A percentile compares a stretch with the other conserved stretches of the same genome.
Conservation (phyloP, 2,888 invertebrate genomes). For the Agrochola circellaris region DNA sequence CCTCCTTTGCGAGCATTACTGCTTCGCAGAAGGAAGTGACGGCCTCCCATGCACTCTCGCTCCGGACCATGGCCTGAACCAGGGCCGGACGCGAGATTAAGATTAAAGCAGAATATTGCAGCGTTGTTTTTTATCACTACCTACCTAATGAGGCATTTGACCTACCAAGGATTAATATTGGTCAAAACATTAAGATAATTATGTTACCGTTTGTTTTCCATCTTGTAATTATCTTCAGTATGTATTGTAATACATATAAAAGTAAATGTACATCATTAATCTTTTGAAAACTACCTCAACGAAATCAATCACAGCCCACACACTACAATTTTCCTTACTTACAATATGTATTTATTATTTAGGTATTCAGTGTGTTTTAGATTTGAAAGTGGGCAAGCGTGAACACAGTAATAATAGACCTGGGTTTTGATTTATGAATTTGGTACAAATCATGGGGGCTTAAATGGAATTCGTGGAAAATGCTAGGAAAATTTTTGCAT, state of each 20-base stretch:
- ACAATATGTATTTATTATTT: slow-evolving; percentile 35
- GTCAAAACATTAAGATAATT: slow-evolving; percentile 31
- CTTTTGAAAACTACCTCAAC: slow-evolving; percentile 40
- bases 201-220: not conserved
- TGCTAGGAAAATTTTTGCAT: not conserved
- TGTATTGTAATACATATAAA: slow-evolving; percentile 1
- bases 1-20: too few relatives aligned
- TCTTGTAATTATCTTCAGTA: slow-evolving; percentile 30
- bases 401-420: slow-evolving; percentile 32
- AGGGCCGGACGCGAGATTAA: too few relatives aligned
- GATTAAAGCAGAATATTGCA: not conserved
- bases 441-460: not conserved
- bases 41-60: too few relatives aligned
- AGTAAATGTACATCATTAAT: slow-evolving; percentile 43
- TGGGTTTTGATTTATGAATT: slow-evolving; percentile 40
- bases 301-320: slow-evolving; percentile 53
- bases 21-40: too few relatives aligned
- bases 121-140: not conserved
- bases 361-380: slow-evolving; percentile 22
- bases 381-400: slow-evolving; percentile 29
- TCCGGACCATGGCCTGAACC: too few relatives aligned
- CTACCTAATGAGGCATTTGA: too few relatives aligned
- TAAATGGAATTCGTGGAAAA: not conserved
- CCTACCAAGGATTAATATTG: slow-evolving; percentile 1
- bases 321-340: slow-evolving; percentile 42